Conservation (phyloP, 2,888 invertebrate species). For the Agrilus cyanescens region DNA sequence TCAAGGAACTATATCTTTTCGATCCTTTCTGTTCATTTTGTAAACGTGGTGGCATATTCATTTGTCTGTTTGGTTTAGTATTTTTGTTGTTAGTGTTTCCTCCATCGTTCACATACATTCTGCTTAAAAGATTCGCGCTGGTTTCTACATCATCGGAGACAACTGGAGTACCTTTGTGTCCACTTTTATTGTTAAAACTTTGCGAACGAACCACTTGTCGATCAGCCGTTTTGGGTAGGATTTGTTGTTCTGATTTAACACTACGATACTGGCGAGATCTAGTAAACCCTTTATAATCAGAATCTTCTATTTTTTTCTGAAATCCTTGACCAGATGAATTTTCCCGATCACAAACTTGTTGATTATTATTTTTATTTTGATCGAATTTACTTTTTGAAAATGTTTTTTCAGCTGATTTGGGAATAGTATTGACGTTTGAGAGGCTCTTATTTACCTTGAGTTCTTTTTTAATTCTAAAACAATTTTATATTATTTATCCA, state of each 20-base stretch:
- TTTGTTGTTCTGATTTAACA: slow-evolving; percentile 22
- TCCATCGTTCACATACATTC: slow-evolving; percentile 26
- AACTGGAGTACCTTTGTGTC: background rate
- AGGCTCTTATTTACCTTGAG: no score
- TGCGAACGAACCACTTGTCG: slow-evolving; percentile 23
- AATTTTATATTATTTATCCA: no score
- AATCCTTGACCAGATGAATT: background rate
- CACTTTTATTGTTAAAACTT: slow-evolving; percentile 34
- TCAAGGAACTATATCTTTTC: slow-evolving; percentile 43
- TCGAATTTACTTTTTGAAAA: no score
- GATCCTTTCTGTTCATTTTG: slow-evolving; percentile 37
- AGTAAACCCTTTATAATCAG: slow-evolving; percentile 32
- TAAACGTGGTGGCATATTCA: slow-evolving; percentile 32
- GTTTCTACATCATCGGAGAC: slow-evolving; percentile 15
- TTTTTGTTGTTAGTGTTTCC: slow-evolving; percentile 14
- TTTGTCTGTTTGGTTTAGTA: slow-evolving; percentile 23
- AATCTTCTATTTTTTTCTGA: slow-evolving; percentile 27
- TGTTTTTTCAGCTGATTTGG: no score
- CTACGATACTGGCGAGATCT: slow-evolving; percentile 26
- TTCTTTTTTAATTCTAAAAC: no score
- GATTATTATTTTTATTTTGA: no score
- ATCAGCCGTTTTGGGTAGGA: slow-evolving; percentile 14
- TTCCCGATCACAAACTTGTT: background rate
- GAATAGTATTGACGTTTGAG: no score
- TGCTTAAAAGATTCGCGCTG: slow-evolving; percentile 27